phyloP scores from a whole-genome alignment of 1,140 invertebrate genomes.

The Psilanteris sp. region DNA sequence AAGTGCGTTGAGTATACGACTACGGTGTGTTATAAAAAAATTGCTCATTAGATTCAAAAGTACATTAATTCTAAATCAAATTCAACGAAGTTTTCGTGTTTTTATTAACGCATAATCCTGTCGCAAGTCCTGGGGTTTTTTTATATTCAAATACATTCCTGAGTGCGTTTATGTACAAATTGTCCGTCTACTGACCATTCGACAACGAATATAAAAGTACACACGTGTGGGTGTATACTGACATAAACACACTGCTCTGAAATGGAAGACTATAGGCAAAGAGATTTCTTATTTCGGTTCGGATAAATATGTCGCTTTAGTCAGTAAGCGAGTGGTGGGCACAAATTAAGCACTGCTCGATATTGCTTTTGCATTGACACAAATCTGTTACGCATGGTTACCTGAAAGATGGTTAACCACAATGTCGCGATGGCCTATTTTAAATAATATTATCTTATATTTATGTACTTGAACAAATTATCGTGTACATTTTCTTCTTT shows the following conservation, averaged over 20 bases:
- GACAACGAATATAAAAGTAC: conserved; percentile 17
- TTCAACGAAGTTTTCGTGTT: too few relatives aligned
- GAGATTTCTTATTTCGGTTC: conserved; percentile 80
- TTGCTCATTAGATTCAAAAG: not conserved
- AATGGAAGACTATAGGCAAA: conserved; percentile 64
- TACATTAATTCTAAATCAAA: too few relatives aligned
- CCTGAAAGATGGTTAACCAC: conserved; percentile 5
- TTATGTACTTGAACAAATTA: not conserved
- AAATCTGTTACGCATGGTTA: conserved; percentile 7
- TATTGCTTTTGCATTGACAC: conserved; percentile 2
- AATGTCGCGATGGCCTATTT: conserved; percentile 13
- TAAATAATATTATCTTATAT: not conserved
- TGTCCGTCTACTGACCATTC: conserved; percentile 48
- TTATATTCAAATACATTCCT: conserved; percentile 7
- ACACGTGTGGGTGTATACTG: conserved; percentile 19
- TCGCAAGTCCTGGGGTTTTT: conserved; percentile 6
- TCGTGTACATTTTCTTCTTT: too few relatives aligned
- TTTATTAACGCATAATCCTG: too few relatives aligned
- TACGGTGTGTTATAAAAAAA: conserved; percentile 2
- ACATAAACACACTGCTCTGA: conserved; percentile 10
- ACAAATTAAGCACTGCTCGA: conserved; percentile 74
- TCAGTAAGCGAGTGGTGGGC: conserved; percentile 78
- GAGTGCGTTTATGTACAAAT: conserved; percentile 21
- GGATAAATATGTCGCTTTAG: conserved; percentile 79
- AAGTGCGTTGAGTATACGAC: conserved; percentile 1